Evolutionary conservation across 2,888 invertebrate species (phyloP).

Genomic region (Ethmia dodecea): DNA sequence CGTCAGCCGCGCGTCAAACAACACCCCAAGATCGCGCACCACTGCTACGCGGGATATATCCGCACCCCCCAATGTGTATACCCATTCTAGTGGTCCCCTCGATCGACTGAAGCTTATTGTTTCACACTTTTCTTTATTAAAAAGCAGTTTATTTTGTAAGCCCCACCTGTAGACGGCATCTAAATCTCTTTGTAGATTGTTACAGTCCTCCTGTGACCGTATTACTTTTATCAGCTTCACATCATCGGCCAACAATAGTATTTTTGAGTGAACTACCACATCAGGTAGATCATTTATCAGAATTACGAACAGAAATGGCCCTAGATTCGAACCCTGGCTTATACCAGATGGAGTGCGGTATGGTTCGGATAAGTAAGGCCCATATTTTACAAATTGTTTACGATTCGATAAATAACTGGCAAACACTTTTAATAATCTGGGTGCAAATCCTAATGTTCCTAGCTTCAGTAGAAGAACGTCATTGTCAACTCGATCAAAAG

Average conservation of each 20-base stretch:
- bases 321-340: not conserved
- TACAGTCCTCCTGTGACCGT: not conserved
- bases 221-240: not conserved
- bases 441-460: not conserved
- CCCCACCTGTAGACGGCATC: not conserved
- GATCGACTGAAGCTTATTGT: not conserved
- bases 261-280: not conserved
- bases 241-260: conserved; percentile 3
- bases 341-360: conserved; percentile 4
- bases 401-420: not conserved
- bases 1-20: not conserved
- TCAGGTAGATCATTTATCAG: conserved; percentile 1
- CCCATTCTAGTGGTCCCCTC: not conserved
- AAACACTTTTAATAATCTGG: not conserved
- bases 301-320: conserved; percentile 2
- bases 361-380: not conserved
- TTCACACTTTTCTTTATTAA: not conserved
- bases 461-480: conserved; percentile 2
- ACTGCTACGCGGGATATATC: not conserved
- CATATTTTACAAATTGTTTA: conserved; percentile 1
- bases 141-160: not conserved
- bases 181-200: not conserved
- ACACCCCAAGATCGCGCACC: not conserved
- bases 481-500: conserved; percentile 4
- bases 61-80: not conserved